These are phyloP conservation scores for Psettodes erumei DNA, from an alignment of 2,113 vertebrate species.

Conservation along the genomic window DNA sequence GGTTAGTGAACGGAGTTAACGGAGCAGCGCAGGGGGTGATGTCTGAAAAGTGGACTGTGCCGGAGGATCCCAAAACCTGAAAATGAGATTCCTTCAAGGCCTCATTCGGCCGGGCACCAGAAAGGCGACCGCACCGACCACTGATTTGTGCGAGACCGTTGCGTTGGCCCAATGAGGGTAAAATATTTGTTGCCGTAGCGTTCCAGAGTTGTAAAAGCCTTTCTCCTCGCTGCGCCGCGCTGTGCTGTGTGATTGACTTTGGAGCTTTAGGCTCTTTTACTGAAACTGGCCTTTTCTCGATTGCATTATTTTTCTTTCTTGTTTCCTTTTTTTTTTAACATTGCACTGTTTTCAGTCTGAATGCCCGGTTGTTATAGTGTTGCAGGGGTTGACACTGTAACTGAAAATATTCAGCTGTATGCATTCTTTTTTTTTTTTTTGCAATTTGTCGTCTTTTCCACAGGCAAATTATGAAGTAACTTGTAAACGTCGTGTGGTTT, in stretches of 20 bases:
- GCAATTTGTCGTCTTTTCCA: slow-evolving; percentile 7
- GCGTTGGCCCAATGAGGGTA: not conserved
- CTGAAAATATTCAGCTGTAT: not conserved
- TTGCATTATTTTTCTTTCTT: not conserved
- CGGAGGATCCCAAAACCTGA: not conserved
- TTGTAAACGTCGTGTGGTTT: slow-evolving; percentile 11
- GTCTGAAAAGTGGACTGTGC: not conserved
- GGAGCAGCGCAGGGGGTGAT: not conserved
- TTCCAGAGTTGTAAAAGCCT: not conserved
- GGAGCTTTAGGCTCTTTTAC: not conserved
- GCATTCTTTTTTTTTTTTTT: not conserved
- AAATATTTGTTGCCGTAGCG: not conserved
- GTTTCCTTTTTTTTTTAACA: not conserved
- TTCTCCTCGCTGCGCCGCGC: not conserved
- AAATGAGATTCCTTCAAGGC: not conserved
- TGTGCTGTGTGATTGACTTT: not conserved
- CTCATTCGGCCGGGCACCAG: not conserved
- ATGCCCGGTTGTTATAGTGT: not conserved
- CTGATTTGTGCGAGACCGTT: not conserved
- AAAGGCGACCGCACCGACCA: not conserved
- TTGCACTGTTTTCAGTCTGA: not conserved
- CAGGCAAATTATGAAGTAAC: slow-evolving; percentile 24
- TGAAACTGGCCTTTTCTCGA: not conserved
- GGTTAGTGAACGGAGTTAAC: too few relatives aligned
- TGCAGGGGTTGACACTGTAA: not conserved